Evolutionary conservation across 2,797 vertebrate species (phyloP), one percentile per base, ranked within the genome.

Genomic region (Crenuchus spilurus): DNA sequence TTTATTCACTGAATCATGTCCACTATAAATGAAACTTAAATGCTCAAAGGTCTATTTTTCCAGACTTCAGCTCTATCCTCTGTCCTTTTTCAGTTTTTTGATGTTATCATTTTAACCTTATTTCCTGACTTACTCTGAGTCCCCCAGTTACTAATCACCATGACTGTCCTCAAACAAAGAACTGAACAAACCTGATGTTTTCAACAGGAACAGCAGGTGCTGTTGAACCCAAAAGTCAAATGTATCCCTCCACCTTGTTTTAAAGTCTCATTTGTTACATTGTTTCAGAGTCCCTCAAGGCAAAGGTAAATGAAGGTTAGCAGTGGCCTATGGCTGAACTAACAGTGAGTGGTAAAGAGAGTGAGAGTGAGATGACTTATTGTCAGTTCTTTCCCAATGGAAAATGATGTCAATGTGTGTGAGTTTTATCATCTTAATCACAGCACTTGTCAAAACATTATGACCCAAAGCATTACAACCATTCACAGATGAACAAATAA

Each of bases 281-380:
- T 70, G 62, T 78, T 75, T 41, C 57, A 75, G 63, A 75, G 55
- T 74, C 52, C 74, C 80, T 77, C 52, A 82, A 68, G 80, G 80
- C 78, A 82, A 82, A 78, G 80, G 80, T 78, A 76, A 68, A 76
- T 72, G 75, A 80, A 84, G 80, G 82, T 84, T 80, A 82, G 69
- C 70, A 68, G 66, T 82, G 58, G 77, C 78, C 72, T 68, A 71
- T 57, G 69, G 80, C 77, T 74, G 57, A 58, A 66, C 70, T 60
- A 52, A 46, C 52, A 66, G 52, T 52, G 76, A 70, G 41, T 26
- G 54, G 37, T 42, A 16, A 10, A n/a, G 51, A 60, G 69, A 66
- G 52, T 22, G 31, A 54, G 35, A 48, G 31, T 11, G 41, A 61
- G 22, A 41, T 11, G 35, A 37, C 20, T 51, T 51, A 51, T 10